Evolutionary conservation across 2,888 invertebrate genomes (phyloP).

Genomic region (Ypsolopha sequella): DNA sequence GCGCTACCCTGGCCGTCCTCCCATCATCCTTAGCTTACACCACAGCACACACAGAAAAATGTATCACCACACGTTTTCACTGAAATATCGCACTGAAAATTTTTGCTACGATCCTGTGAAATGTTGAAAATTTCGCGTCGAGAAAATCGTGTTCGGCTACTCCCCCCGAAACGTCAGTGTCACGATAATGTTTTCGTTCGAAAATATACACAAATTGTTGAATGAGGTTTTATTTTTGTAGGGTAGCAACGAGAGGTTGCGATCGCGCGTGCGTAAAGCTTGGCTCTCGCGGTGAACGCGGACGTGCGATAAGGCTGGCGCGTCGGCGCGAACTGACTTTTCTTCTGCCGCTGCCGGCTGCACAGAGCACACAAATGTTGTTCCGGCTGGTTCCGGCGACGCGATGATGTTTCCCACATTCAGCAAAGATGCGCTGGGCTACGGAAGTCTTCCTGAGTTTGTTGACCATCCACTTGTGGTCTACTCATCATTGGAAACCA

Average conservation of each 20-base stretch:
- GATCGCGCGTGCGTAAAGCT: slow-evolving; percentile 51
- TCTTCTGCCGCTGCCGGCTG: background rate
- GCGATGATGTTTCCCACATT: no score
- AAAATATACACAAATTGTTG: background rate
- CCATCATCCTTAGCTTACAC: slow-evolving; percentile 28
- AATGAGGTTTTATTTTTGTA: slow-evolving; percentile 16
- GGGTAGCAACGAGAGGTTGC: slow-evolving; percentile 18
- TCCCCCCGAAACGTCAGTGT: slow-evolving; percentile 61
- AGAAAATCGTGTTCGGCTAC: slow-evolving; percentile 11
- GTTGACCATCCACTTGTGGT: no score
- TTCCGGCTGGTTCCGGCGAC: no score
- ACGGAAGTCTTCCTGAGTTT: no score
- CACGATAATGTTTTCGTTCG: slow-evolving; percentile 18
- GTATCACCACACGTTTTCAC: slow-evolving; percentile 8
- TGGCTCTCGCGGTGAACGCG: slow-evolving; percentile 11
- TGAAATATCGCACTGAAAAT: slow-evolving; percentile 23
- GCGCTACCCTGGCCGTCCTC: slow-evolving; percentile 25
- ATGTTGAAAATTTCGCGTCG: slow-evolving; percentile 5
- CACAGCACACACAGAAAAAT: slow-evolving; percentile 16
- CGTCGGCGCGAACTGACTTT: slow-evolving; percentile 33
- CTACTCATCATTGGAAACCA: no score
- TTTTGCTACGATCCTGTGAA: slow-evolving; percentile 8
- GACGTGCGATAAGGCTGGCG: slow-evolving; percentile 27
- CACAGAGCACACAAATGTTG: no score
- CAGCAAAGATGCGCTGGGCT: no score